Conservation (phyloP, 2,888 invertebrate species). For the Caenorhabditis panamensis region DNA sequence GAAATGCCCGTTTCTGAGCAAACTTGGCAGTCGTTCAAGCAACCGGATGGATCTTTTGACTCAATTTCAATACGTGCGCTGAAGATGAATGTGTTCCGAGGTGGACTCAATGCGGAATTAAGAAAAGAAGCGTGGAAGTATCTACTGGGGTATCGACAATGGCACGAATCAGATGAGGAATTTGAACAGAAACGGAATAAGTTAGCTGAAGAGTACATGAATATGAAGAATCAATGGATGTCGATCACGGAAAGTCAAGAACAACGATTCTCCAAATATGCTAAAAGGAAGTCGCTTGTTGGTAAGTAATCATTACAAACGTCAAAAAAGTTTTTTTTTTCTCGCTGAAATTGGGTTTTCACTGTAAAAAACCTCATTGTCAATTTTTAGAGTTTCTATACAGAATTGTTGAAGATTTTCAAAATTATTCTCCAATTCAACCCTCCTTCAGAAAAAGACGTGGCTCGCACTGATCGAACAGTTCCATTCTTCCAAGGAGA, state of each 20-base stretch:
- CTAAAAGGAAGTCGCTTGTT: conserved; percentile 93
- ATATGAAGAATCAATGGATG: conserved; percentile 95
- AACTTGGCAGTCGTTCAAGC: conserved; percentile 88
- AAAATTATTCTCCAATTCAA: too few species aligned
- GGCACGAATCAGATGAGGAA: conserved; percentile 88
- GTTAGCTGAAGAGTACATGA: conserved; percentile 83
- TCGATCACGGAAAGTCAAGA: conserved; percentile 92
- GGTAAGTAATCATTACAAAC: too few species aligned
- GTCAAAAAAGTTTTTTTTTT: not conserved
- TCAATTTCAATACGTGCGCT: conserved; percentile 86
- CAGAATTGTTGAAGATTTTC: too few species aligned
- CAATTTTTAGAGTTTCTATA: too few species aligned
- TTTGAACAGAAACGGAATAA: conserved; percentile 86
- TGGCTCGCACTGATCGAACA: conserved; percentile 93
- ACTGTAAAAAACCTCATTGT: too few species aligned
- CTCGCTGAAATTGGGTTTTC: too few species aligned
- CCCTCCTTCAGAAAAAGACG: conserved; percentile 93
- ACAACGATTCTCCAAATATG: conserved; percentile 89
- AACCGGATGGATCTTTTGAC: conserved; percentile 89
- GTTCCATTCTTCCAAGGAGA: conserved; percentile 94
- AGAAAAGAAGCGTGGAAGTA: conserved; percentile 95
- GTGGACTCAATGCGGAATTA: conserved; percentile 82
- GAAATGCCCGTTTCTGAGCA: conserved; percentile 85
- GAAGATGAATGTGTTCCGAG: conserved; percentile 86
- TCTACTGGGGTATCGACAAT: conserved; percentile 90